Base-by-base conservation (phyloP, 2,888 invertebrate genomes). In the Emmelina monodactyla region DNA sequence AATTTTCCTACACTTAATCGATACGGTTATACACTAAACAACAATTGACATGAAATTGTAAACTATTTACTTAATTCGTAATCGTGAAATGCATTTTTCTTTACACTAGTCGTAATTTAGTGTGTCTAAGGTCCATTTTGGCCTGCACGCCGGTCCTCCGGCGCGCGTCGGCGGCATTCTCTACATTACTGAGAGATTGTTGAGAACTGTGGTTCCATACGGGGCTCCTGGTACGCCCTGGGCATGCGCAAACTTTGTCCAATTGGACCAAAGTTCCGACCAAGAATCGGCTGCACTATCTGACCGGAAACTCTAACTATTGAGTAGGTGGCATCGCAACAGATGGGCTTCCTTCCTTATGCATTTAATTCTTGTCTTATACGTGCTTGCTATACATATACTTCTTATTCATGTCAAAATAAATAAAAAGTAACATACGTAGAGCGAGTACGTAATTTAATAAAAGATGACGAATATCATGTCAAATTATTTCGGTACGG, bases 201-300 rank as follows among this genome's bases (percentile, higher is more conserved):
- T 5, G 19, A 19, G 19, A n/a, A n/a, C n/a, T n/a, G n/a, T 19
- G 5, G 19, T 19, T 19, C 5, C 19, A 5, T 19, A 19, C 19
- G 5, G 9, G 19, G 9, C 19, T 19, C 9, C 5, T 6, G 19
- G 19, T 5, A 6, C 5, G 19, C 9, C 6, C 6, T 49, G 69
- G 43, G 72, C 78, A 76, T 79, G 78, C 78, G 78, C 69, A 47
- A 34, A 35, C 38, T 43, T 33, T 49, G 51, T 67, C 75, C 76
- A 72, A 72, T 62, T 69, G 61, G 67, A 60, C 53, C 61, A 61
- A 49, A 58, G 58, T 55, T 61, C 61, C 51, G 47, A 42, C 3
- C 4, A 25, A 11, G n/a, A 25, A 25, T 25, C 25, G 25, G 9
- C n/a, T 25, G n/a, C 9, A 25, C 9, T 25, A 37, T 47, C 48